Percentiles rank a stretch among this genome's conserved stretches.
These are phyloP conservation scores for Diabrotica balteata DNA, from an alignment of 2,888 invertebrate species.

Conservation along the genomic window DNA sequence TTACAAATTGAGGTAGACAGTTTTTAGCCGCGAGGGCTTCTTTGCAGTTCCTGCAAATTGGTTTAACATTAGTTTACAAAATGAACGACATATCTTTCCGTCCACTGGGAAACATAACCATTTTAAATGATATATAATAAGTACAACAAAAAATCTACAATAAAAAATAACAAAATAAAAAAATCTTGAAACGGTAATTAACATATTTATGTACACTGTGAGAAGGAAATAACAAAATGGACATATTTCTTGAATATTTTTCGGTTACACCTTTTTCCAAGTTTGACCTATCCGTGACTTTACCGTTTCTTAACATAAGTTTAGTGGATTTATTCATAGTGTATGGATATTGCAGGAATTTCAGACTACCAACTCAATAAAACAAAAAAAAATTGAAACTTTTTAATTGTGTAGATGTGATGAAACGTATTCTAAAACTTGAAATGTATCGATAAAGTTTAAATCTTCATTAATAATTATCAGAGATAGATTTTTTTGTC, in stretches of 20 bases:
- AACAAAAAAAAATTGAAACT: background rate
- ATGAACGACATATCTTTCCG: slow-evolving; percentile 11
- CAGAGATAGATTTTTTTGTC: no score
- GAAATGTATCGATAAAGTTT: no score
- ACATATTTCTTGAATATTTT: slow-evolving; percentile 33
- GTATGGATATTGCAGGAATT: slow-evolving; percentile 27
- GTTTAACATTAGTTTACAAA: slow-evolving; percentile 13
- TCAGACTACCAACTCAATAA: slow-evolving; percentile 12
- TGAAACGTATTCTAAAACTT: no score
- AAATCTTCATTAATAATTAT: no score
- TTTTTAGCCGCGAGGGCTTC: slow-evolving; percentile 36
- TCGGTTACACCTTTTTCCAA: slow-evolving; percentile 15
- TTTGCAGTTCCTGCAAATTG: slow-evolving; percentile 30
- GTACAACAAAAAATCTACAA: slow-evolving; percentile 49
- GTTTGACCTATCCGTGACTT: slow-evolving; percentile 12
- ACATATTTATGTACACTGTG: slow-evolving; percentile 1
- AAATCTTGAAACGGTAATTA: slow-evolving; percentile 35
- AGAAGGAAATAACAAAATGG: slow-evolving; percentile 43
- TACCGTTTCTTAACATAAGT: slow-evolving; percentile 14
- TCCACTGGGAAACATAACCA: slow-evolving; percentile 31
- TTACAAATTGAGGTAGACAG: slow-evolving; percentile 48
- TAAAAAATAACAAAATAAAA: slow-evolving; percentile 43
- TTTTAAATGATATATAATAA: slow-evolving; percentile 48
- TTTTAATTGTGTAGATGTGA: no score
- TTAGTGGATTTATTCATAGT: slow-evolving; percentile 46